Base-by-base conservation (phyloP, 2,797 vertebrate species). In the Rhinoraja longicauda region DNA sequence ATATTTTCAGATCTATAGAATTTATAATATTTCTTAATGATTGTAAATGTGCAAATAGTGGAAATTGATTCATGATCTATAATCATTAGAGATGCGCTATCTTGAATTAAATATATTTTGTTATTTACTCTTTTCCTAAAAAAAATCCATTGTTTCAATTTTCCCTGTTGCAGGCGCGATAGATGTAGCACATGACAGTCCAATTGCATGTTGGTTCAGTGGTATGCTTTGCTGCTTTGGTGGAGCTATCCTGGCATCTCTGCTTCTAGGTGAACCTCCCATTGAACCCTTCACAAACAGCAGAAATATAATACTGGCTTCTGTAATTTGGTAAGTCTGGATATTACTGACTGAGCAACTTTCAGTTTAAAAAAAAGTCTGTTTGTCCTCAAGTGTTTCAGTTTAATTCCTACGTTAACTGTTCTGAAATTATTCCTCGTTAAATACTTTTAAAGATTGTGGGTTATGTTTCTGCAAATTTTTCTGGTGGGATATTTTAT, bases 201-300 rank as follows among this genome's bases (percentile, higher is more conserved):
- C 99, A 1, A 0, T 99, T 64, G 98, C 98, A 77, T 99, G 98
- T 95, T 99, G 99, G 98, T 97, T 99, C 96, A 98, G 98, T 95
- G 98, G 98, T 93, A 99, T 99, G 98, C 97, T 99, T 24, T 96
- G 96, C 94, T 99, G 99, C 94, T 99, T 99, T 76, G 99, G 98
- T 2, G 98, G 99, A 73, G 98, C 97, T 0, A 96, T 99, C 94
- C 96, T 99, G 93, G 97, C 99, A 0, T 97, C 97, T 0, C 0
- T 99, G 93, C 97, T 99, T 97, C 96, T 99, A 94, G 98, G 97
- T 0, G 98, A 99, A 94, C 97, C 98, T 17, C 97, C 96, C 0
- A 32, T 98, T 57, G 97, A 95, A 10, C 98, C 98, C 93, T 94
- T 99, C 93, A 96, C 97, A 95, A 99, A 98, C 94, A 96, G 95